phyloP scores from a whole-genome alignment of 2,888 invertebrate genomes.

The Caenorhabditis sp. region DNA sequence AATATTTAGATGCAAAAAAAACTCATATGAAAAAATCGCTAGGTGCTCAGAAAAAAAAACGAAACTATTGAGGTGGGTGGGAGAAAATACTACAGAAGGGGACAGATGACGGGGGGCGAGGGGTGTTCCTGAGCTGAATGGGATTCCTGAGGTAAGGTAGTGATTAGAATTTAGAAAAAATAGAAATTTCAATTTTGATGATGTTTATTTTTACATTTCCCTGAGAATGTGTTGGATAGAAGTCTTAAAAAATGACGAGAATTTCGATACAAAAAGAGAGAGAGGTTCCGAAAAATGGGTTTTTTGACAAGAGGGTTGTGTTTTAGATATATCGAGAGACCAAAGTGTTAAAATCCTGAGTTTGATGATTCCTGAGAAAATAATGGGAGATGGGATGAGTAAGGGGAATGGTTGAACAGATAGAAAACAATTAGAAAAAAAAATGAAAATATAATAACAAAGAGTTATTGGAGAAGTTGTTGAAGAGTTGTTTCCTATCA shows the following conservation, averaged over 20 bases:
- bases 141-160: constrained; percentile 21
- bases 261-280: neutral
- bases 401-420: neutral
- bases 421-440: constrained; percentile 3
- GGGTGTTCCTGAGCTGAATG: constrained; percentile 37
- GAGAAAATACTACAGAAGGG: neutral
- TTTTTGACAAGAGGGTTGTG: neutral
- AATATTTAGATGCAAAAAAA: neutral
- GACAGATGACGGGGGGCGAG: constrained; percentile 7
- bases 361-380: constrained; percentile 43
- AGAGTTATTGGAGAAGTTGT: constrained; percentile 2
- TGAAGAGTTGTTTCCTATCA: neutral
- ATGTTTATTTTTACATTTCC: neutral
- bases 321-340: constrained; percentile 28
- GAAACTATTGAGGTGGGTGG: neutral
- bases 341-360: constrained; percentile 47
- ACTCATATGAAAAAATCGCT: neutral
- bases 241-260: neutral
- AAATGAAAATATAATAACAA: constrained; percentile 4
- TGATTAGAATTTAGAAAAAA: neutral
- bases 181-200: neutral
- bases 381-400: constrained; percentile 3
- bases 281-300: neutral
- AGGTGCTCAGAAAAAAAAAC: neutral
- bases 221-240: neutral